Evolutionary conservation across 1,140 invertebrate species (phyloP).

Genomic region (Hyposmocoma kahamanoa): DNA sequence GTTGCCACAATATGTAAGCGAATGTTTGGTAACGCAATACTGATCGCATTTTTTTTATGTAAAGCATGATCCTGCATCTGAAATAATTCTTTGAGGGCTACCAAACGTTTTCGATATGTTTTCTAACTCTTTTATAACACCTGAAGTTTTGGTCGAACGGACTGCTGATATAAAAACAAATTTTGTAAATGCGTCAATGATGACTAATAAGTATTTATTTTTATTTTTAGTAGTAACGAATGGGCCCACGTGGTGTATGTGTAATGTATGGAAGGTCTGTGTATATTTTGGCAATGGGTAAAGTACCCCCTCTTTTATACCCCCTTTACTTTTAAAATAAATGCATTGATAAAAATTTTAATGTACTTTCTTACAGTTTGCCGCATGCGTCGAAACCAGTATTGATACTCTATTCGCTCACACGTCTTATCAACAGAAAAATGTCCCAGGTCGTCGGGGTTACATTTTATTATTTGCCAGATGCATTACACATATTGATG

Average conservation of each 20-base stretch:
- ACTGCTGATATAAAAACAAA: neutral
- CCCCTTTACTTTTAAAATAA: neutral
- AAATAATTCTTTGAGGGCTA: neutral
- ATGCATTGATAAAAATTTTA: neutral
- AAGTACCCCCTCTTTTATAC: neutral
- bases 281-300: neutral
- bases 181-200: neutral
- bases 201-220: constrained; percentile 1
- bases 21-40: neutral
- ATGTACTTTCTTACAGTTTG: neutral
- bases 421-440: constrained; percentile 1
- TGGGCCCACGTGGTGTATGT: neutral
- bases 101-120: neutral
- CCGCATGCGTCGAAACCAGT: neutral
- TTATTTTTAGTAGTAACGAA: neutral
- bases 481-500: no score
- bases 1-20: neutral
- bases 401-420: neutral
- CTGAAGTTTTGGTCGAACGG: neutral
- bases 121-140: neutral
- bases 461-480: neutral
- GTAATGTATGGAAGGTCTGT: neutral
- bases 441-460: neutral
- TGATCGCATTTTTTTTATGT: neutral
- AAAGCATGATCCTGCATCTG: neutral